Evolutionary conservation across 2,888 invertebrate genomes (phyloP), one percentile per base, ranked within the genome.

Genomic region (Macaria liturata): DNA sequence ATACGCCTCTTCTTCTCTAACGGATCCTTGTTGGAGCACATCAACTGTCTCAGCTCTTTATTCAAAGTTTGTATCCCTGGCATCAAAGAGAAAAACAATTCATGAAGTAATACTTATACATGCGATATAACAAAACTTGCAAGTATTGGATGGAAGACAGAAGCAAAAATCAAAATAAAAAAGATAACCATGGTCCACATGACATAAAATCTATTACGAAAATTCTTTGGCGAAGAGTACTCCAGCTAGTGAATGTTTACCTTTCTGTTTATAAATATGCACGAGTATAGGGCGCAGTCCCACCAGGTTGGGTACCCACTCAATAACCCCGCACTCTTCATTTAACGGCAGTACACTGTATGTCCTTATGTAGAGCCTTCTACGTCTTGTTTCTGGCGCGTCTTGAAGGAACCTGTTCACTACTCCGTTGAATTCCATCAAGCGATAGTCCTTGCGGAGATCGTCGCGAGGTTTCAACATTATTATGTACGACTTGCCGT

Each of bases 391-490:
- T 76, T 98, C 98, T 0, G 97, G 94, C 72, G 98, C 97, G 68
- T 96, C 95, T 71, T 96, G 94, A 32, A 99, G 91, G 80, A 96
- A 96, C 59, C 97, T 95, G 83, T 99, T 99, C 9, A 99, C 97
- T 53, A 99, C 95, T 42, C 95, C 95, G 79, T 97, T 98, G 81
- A 99, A 98, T 83, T 99, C 99, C 98, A 99, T 99, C 56, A 98
- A 91, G 30, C 99, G 94, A 63, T 96, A 97, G 86, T 99, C 99
- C 83, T 97, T 98, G n/a, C 99, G 94, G 52, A 99, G 91, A 84
- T 99, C 99, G 85, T 99, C 99, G 84, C 97, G 97, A 0, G 98
- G 97, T 82, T 99, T 99, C 74, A 98, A 94, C 95, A 99, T 95
- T 80, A 98, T 96, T 65, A 95, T 94, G 83, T 98, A 98, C 3